Evolutionary conservation across 2,113 vertebrate genomes (phyloP), one percentile per base, ranked within the genome.

Genomic region (Colaptes auratus): DNA sequence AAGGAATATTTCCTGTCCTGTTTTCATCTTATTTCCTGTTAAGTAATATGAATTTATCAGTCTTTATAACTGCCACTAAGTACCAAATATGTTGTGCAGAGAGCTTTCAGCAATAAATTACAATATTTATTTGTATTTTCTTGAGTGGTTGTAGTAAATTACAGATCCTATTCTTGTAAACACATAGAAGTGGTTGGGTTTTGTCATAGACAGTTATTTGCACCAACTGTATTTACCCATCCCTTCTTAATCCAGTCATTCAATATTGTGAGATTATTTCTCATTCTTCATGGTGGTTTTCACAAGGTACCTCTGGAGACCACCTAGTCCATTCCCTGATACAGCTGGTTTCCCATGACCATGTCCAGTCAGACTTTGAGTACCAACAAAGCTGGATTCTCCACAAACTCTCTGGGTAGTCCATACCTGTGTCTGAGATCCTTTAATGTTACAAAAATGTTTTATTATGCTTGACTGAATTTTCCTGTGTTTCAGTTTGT

Each of bases 31-130:
- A 42, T 73, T 82, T 80, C n/a, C 56, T 86, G 39, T 39, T 79
- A 71, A 61, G 33, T 61, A 79, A 52, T 73, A 86, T 42, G 44
- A 69, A 70, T 83, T 65, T 58, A 79, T 88, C 82, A 91, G 53
- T 39, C 28, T 72, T 88, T 86, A 69, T 80, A 76, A 90, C 63
- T 53, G 31, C 13, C 25, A 66, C 0, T 4, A 56, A 94, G 61
- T 85, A 80, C 72, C 12, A 1, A 90, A 79, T 59, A 69, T 48
- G 39, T 28, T 48, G 39, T 28, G 30, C 59, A 61, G 4, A 48
- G 28, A 79, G 30, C 64, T 90, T 93, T 50, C 86, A 88, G 48
- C 15, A 80, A 15, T 69, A 90, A 93, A 88, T 82, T n/a, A 77
- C 56, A 44, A 48, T 23, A 50, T 23, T 50, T 50, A 23, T 33